phyloP scores from a whole-genome alignment of 1,140 invertebrate genomes.

The Pachypsylla venusta region DNA sequence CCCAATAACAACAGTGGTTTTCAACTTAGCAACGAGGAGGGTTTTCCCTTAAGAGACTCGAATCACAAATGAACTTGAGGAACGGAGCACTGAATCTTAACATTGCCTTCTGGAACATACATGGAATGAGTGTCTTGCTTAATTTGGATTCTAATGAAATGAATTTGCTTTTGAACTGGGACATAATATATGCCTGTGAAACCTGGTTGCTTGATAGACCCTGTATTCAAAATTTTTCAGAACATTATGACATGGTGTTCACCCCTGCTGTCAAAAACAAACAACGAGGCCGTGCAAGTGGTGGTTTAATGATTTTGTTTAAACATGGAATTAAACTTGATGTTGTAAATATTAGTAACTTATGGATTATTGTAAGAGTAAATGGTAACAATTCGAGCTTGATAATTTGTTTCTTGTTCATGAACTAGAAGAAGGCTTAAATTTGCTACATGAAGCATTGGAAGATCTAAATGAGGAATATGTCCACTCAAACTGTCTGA shows the following conservation, averaged over 20 bases:
- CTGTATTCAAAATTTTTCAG: neutral
- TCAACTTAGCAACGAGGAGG: neutral
- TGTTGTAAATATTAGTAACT: neutral
- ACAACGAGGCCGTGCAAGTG: neutral
- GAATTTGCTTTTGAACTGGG: neutral
- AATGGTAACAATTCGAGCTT: neutral
- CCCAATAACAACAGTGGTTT: neutral
- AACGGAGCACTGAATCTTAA: neutral
- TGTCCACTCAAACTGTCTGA: neutral
- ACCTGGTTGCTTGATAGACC: neutral
- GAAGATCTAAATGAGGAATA: too few relatives aligned
- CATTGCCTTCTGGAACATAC: neutral
- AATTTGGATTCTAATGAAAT: constrained; percentile 2
- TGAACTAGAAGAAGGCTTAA: constrained; percentile 1
- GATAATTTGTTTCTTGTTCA: neutral
- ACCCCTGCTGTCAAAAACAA: neutral
- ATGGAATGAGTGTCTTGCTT: neutral
- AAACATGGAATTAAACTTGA: neutral
- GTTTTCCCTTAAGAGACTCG: neutral
- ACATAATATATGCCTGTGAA: neutral
- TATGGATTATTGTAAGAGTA: neutral
- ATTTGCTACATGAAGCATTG: neutral
- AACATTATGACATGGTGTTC: neutral
- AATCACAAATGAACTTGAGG: neutral
- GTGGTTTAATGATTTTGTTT: neutral